Percentiles rank a stretch among this genome's conserved stretches.
Conservation (phyloP, 2,113 vertebrate genomes). For the Pelobates fuscus region DNA sequence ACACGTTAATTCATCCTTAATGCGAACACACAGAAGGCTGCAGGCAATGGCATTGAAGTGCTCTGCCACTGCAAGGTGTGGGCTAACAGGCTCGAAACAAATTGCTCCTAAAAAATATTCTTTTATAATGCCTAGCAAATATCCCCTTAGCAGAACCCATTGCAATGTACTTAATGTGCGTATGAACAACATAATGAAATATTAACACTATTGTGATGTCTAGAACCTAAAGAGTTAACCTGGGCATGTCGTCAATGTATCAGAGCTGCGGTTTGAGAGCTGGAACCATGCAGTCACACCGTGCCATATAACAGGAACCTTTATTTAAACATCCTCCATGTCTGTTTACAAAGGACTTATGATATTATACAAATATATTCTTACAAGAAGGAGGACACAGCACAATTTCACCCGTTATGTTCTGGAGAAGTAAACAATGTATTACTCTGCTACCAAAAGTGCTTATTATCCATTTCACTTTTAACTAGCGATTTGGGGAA, state of each 20-base stretch:
- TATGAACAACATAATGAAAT: not conserved
- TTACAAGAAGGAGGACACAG: not conserved
- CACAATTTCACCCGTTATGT: not conserved
- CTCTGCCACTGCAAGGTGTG: slow-evolving; percentile 6
- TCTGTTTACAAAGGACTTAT: not conserved
- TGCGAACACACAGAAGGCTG: not conserved
- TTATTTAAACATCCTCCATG: not conserved
- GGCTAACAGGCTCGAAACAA: slow-evolving; percentile 10
- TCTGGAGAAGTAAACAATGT: not conserved
- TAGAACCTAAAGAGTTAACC: not conserved
- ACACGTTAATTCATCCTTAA: not conserved
- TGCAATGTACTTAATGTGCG: not conserved
- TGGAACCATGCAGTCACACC: not conserved
- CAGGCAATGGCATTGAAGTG: not conserved
- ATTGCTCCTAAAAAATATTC: slow-evolving; percentile 1
- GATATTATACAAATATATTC: not conserved
- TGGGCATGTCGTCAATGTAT: not conserved
- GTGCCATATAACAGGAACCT: not conserved
- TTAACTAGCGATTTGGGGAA: too few species aligned
- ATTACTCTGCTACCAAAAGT: not conserved
- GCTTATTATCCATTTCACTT: too few species aligned
- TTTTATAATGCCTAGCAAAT: not conserved
- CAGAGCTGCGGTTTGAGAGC: not conserved
- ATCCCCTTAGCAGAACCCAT: not conserved
- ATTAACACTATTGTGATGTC: not conserved